Base-by-base conservation (phyloP, 2,888 invertebrate species). In the Entomobrya multifasciata region DNA sequence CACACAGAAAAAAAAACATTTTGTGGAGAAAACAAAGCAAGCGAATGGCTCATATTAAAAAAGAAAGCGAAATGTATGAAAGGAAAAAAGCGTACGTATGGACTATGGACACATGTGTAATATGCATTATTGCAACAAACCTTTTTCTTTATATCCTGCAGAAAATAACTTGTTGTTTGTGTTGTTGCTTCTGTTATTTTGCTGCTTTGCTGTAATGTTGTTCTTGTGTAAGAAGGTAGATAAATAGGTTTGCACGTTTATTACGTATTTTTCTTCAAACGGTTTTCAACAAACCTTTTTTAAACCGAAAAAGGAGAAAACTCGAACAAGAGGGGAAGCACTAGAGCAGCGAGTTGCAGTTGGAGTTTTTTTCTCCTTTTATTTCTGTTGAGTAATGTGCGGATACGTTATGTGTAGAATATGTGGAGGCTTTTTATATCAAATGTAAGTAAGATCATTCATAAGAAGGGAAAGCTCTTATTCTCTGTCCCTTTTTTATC, bases 121-220 rank as follows among this genome's bases (percentile, higher is more conserved):
- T 36, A 36, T 36, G 84, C 62, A 60, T 76, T 84, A 77, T 77
- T 80, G 36, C 6, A 30, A 47, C 84, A 84, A 77, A 84, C 84
- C 84, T 84, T 76, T 74, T 74, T 74, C 30, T 41, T 41, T 82
- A 27, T 62, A 22, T 62, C 44, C 74, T 27, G 55, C n/a, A 22
- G 36, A 76, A 82, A 82, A 36, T 49, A 72, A 82, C 62, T 57
- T 74, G 74, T 47, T 80, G 52, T 25, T 65, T 62, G n/a, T n/a
- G 62, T 62, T 62, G 81, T 55, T 25, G 49, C 41, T 72, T 25
- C 72, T 72, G 65, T n/a, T n/a, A n/a, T 65, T 13, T 30, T 30
- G 67, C 44, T 44, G 70, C 15, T 11, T 47, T 70, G 15, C 17
- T 25, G 5, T 70, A 17, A 3, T 74, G 74, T 10, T 44, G 47